These are phyloP conservation scores for Eulemur coronatus DNA, from an alignment of 2,797 vertebrate genomes.

Conservation along the genomic window DNA sequence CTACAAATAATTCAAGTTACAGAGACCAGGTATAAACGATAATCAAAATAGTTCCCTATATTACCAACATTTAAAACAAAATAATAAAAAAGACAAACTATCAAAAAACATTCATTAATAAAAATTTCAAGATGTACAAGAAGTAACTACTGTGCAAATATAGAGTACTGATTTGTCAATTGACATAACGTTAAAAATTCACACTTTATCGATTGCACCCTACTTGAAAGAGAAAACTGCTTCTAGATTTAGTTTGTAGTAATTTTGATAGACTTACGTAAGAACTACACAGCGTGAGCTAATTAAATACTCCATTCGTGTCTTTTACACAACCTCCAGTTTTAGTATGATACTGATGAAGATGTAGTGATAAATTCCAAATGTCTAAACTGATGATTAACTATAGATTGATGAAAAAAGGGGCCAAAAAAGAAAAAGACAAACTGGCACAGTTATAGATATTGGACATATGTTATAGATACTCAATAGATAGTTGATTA, in stretches of 20 bases:
- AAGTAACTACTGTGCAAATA: neutral
- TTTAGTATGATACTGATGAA: neutral
- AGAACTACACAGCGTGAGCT: neutral
- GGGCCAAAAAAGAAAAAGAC: neutral
- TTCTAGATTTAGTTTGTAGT: neutral
- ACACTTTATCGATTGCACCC: neutral
- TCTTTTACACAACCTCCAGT: neutral
- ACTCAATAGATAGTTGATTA: neutral
- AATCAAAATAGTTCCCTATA: neutral
- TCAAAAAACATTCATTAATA: neutral
- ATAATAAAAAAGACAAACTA: neutral
- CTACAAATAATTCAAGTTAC: neutral
- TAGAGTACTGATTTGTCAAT: neutral
- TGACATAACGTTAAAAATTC: neutral
- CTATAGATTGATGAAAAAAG: neutral
- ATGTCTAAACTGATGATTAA: neutral
- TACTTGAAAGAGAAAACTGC: neutral
- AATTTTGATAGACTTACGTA: neutral
- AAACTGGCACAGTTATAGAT: neutral
- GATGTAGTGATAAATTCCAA: neutral
- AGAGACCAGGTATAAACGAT: neutral
- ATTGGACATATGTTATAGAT: too few relatives aligned
- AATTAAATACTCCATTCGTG: neutral
- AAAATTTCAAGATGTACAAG: neutral
- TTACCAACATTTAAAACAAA: neutral